Base-by-base conservation (phyloP, 2,797 vertebrate genomes). In the Cyclopterus lumpus region DNA sequence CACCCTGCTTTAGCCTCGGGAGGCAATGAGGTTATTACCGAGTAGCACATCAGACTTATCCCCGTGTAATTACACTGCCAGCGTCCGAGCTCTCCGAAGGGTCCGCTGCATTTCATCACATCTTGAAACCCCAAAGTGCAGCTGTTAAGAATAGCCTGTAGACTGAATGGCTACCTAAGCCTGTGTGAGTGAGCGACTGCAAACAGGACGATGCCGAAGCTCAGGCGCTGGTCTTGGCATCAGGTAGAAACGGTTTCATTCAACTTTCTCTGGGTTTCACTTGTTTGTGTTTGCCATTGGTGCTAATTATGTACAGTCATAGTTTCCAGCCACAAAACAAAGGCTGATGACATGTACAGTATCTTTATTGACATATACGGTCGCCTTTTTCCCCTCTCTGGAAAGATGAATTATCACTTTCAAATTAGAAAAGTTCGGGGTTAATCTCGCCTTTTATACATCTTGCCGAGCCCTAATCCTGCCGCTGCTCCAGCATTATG, bases 21-120 rank as follows among this genome's bases (percentile, higher is more conserved):
- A 88, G 86, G 76, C 71, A 48, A 54, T 44, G 67, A 77, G 80
- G 83, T 86, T 85, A 88, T 92, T 88, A 90, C 84, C 26, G 68
- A 79, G 77, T 75, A 73, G 86, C 75, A 89, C 84, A 85, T 82
- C 79, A 81, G 80, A 87, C 79, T 78, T 87, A 69, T 66, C 74
- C 80, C 70, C 67, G 67, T 85, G 86, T 88, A 90, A 92, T 92
- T 93, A 91, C 57, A 81, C 75, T 40, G 71, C 76, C 80, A 79
- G 85, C 20, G 71, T 85, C 80, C 80, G 12, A 90, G 75, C 77
- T 77, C 79, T 87, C 78, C 65, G 6, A 78, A 79, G 80, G 76
- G 73, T 77, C 83, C 65, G 26, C 70, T 83, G 83, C 83, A 87
- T 80, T 90, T 88, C 83, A 83, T 87, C 83, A 81, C 75, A 74